Conservation (phyloP, 2,113 vertebrate genomes). For the Bambusicola thoracicus region DNA sequence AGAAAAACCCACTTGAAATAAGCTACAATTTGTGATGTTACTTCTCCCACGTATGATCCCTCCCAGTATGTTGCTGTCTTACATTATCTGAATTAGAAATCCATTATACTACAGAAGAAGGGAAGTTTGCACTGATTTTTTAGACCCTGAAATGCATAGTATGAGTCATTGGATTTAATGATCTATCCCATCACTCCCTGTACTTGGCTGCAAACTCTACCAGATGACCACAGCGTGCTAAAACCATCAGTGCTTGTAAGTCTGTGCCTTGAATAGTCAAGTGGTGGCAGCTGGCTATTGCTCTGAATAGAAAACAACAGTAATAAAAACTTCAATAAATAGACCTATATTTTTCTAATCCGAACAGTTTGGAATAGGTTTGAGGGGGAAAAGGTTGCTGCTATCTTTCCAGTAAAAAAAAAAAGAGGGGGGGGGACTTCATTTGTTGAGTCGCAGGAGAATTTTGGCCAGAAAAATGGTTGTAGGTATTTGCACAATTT, state of each 20-base stretch:
- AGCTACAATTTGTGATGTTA: neutral
- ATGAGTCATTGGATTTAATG: neutral
- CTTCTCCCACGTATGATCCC: neutral
- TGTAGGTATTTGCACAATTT: constrained; percentile 68
- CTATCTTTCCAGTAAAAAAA: neutral
- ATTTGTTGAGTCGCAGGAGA: neutral
- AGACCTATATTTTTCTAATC: neutral
- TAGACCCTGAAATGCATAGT: neutral
- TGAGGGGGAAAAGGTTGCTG: neutral
- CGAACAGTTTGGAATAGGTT: neutral
- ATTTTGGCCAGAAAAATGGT: constrained; percentile 27
- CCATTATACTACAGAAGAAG: neutral
- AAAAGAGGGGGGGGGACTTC: neutral
- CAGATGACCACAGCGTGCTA: neutral
- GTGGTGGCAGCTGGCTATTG: neutral
- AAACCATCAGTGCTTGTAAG: neutral
- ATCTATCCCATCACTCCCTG: neutral
- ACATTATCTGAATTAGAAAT: neutral
- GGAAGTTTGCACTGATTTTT: neutral
- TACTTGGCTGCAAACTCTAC: neutral
- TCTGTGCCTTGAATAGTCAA: neutral
- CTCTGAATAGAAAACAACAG: neutral
- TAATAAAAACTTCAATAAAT: neutral
- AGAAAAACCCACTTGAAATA: neutral
- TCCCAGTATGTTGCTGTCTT: neutral